phyloP scores from a whole-genome alignment of 64 coral and sea anemone species.

The Porites lutea region DNA sequence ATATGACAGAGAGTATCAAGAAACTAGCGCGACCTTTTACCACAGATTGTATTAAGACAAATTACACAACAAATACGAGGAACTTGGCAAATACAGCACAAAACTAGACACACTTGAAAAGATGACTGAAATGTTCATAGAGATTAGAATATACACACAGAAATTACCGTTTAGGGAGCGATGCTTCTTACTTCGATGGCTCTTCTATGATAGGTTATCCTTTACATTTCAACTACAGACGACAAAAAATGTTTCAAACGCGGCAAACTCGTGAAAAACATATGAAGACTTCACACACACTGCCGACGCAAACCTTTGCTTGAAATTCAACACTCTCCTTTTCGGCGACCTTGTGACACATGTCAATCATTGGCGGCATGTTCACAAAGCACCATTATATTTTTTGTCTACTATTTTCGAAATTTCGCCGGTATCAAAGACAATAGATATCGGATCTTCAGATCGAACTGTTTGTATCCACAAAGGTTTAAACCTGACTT shows the following conservation, averaged over 20 bases:
- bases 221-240: neutral
- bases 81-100: slow-evolving; percentile 23
- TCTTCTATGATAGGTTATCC: neutral
- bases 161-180: neutral
- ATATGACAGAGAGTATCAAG: neutral
- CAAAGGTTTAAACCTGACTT: neutral
- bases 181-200: neutral
- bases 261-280: neutral
- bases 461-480: slow-evolving; percentile 29
- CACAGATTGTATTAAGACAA: slow-evolving; percentile 1
- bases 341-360: slow-evolving; percentile 40
- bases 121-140: slow-evolving; percentile 3
- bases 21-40: neutral
- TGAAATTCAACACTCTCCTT: slow-evolving; percentile 2
- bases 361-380: slow-evolving; percentile 24
- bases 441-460: slow-evolving; percentile 17
- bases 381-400: neutral
- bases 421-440: neutral
- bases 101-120: slow-evolving; percentile 34
- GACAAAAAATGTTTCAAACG: neutral
- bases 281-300: neutral
- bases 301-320: neutral
- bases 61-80: slow-evolving; percentile 17
- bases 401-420: neutral
- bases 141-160: slow-evolving; percentile 15